These are phyloP conservation scores for Melitaea athalia DNA, from an alignment of 2,888 invertebrate genomes.

Conservation along the genomic window DNA sequence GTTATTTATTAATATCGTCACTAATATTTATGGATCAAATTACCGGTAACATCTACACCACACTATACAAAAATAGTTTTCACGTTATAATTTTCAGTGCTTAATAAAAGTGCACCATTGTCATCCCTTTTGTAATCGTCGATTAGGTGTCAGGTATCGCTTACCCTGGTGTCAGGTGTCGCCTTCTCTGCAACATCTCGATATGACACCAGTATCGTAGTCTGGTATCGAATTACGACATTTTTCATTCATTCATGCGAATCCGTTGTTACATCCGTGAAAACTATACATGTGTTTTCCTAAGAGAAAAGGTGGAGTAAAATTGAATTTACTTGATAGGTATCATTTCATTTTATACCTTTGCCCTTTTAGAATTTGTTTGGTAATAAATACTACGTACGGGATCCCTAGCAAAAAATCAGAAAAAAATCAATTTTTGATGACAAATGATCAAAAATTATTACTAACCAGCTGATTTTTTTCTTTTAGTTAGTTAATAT, in stretches of 20 bases:
- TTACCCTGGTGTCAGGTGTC: constrained; percentile 14
- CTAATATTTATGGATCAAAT: too few relatives aligned
- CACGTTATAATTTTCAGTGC: too few relatives aligned
- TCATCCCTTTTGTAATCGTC: neutral
- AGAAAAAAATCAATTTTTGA: too few relatives aligned
- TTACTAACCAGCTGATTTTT: too few relatives aligned
- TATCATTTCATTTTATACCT: neutral
- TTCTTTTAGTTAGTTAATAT: too few relatives aligned
- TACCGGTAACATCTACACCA: too few relatives aligned
- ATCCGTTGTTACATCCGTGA: constrained; percentile 14
- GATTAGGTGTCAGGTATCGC: constrained; percentile 1
- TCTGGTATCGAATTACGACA: constrained; percentile 11
- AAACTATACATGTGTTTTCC: neutral
- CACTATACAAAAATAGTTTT: too few relatives aligned
- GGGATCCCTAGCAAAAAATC: too few relatives aligned
- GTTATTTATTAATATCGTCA: too few relatives aligned
- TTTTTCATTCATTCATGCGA: constrained; percentile 24
- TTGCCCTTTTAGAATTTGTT: neutral
- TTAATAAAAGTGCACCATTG: too few relatives aligned
- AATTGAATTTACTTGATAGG: neutral
- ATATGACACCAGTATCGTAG: neutral
- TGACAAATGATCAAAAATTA: too few relatives aligned
- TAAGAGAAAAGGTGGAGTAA: neutral
- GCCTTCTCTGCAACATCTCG: constrained; percentile 19
- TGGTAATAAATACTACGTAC: too few relatives aligned